Conservation (phyloP, 2,888 invertebrate species). For the Arrhopalites spinosus region DNA sequence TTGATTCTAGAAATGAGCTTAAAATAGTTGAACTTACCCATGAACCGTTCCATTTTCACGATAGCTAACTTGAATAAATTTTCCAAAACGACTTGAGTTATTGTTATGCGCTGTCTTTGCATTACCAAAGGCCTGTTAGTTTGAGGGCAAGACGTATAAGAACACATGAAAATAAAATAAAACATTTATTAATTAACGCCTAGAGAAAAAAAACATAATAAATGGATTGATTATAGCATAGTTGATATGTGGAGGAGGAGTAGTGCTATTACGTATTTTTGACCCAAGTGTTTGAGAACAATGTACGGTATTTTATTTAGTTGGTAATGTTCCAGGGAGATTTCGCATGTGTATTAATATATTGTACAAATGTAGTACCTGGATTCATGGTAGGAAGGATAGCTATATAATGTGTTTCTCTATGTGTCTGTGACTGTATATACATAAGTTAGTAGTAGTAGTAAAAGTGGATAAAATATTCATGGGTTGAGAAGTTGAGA, state of each 20-base stretch:
- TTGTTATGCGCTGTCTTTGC: conserved; percentile 97
- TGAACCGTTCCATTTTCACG: conserved; percentile 98
- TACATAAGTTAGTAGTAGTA: neutral
- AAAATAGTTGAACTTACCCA: conserved; percentile 66
- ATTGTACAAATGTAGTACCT: neutral
- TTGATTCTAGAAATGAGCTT: neutral
- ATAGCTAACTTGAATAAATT: conserved; percentile 97
- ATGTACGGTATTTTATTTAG: neutral
- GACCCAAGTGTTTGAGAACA: neutral
- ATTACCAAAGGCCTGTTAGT: conserved; percentile 85
- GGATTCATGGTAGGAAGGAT: neutral
- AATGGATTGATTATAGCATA: neutral
- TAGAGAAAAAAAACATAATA: neutral
- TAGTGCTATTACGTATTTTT: neutral
- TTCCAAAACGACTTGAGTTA: conserved; percentile 95
- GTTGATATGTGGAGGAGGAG: neutral
- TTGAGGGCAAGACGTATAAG: too few species aligned
- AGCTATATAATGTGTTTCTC: too few species aligned
- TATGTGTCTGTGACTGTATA: too few species aligned
- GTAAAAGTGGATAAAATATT: neutral
- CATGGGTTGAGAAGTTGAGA: neutral
- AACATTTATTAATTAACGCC: neutral
- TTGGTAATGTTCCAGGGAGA: conserved; percentile 21
- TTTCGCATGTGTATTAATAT: neutral
- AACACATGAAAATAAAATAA: neutral